Evolutionary conservation across 2,797 vertebrate species (phyloP), one percentile per base, ranked within the genome.

Genomic region (Calcarius lapponicus): DNA sequence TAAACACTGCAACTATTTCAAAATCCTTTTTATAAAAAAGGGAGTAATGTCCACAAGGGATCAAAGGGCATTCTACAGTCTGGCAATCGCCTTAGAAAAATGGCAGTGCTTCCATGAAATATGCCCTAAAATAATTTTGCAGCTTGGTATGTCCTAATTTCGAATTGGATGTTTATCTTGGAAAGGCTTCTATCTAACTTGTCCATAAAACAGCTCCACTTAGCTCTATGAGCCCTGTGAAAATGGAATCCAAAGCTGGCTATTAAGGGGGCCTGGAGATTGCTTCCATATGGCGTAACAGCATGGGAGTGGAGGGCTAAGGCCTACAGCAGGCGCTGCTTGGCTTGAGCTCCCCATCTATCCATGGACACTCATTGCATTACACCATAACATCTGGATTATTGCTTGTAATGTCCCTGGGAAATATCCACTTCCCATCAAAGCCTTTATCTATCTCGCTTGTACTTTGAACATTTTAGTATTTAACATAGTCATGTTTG

Each of bases 101-200:
- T 98, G 98, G 98, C 98, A 98, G 96, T 92, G 96, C 98, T 98
- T 98, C 98, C 98, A 98, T 99, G 98, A 99, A 99, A 99, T 99
- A 99, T 98, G 98, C 97, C 98, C 98, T 98, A 98, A 99, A 98
- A 98, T 98, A 98, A 98, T 98, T 98, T 97, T 98, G 98, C 57
- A 92, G 98, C 98, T 97, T 97, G 97, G 97, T 98, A 98, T 98
- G 98, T 98, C 98, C 98, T 98, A 97, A 98, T 98, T 98, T 97
- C 95, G n/a, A 98, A 98, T 98, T 98, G 98, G 98, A 99, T 99
- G 99, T 99, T 99, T 99, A 99, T 99, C 98, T 99, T 99, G 99
- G 99, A 99, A 98, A 98, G 98, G 98, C 98, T 99, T 99, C 98
- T 99, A 99, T 99, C 99, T 99, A 98, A 98, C 98, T 98, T 98